These are phyloP conservation scores for Aleiodes sp. DNA, from an alignment of 1,140 invertebrate species.

Conservation along the genomic window DNA sequence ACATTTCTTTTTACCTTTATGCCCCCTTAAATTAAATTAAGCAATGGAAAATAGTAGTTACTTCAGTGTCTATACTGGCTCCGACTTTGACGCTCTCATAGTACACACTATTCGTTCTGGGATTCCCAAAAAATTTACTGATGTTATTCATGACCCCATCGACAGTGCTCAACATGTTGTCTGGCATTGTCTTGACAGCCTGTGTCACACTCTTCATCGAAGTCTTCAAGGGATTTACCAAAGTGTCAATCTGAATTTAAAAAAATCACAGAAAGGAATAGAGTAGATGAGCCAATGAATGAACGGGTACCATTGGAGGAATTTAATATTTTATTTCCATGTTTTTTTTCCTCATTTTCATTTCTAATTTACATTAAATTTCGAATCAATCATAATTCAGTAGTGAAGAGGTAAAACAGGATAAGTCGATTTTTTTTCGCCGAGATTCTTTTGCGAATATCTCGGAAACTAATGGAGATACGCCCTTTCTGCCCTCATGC, in stretches of 20 bases:
- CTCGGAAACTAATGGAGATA: too few species aligned
- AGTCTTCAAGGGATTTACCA: conserved; percentile 84
- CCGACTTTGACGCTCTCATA: conserved; percentile 71
- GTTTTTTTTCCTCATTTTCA: too few species aligned
- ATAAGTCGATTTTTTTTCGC: too few species aligned
- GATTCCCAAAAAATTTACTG: conserved; percentile 68
- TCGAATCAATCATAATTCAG: too few species aligned
- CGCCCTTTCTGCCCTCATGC: too few species aligned
- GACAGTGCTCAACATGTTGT: conserved; percentile 82
- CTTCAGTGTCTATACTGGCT: conserved; percentile 71
- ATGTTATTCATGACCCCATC: conserved; percentile 85
- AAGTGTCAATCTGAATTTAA: conserved; percentile 73
- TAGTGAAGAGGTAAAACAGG: too few species aligned
- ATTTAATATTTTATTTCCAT: too few species aligned
- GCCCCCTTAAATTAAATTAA: too few species aligned
- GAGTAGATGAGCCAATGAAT: not conserved
- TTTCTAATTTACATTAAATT: too few species aligned
- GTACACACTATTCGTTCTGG: conserved; percentile 60
- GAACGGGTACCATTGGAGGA: not conserved
- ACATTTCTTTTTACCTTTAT: too few species aligned
- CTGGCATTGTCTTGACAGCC: conserved; percentile 82
- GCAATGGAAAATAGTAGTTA: conserved; percentile 48
- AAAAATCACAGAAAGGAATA: conserved; percentile 32
- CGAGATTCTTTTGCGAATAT: too few species aligned
- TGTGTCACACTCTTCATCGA: conserved; percentile 81